Percentiles rank a stretch among this genome's conserved stretches.
phyloP scores from a whole-genome alignment of 2,888 invertebrate species.

The Phragmatobia fuliginosa region DNA sequence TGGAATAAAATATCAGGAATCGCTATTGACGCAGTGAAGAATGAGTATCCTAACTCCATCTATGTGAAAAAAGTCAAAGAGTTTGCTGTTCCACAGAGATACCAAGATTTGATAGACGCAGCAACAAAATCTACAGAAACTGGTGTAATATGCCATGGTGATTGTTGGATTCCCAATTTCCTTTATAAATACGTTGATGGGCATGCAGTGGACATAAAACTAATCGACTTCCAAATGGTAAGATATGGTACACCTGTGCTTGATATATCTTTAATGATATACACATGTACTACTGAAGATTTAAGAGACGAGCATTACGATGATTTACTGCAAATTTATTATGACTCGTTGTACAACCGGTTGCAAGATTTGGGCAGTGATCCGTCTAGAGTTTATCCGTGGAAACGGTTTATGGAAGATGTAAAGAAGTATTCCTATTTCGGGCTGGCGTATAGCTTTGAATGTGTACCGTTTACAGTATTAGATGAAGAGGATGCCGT shows the following conservation, averaged over 20 bases:
- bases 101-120: constrained; percentile 79
- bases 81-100: constrained; percentile 83
- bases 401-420: constrained; percentile 82
- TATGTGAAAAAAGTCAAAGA: constrained; percentile 86
- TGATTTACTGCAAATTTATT: constrained; percentile 86
- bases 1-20: constrained; percentile 82
- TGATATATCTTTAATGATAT: constrained; percentile 85
- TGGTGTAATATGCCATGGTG: constrained; percentile 89
- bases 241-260: constrained; percentile 86
- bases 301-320: constrained; percentile 87
- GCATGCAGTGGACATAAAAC: constrained; percentile 76
- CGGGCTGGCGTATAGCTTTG: constrained; percentile 87
- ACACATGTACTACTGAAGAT: constrained; percentile 87
- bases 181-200: constrained; percentile 78
- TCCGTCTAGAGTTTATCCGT: constrained; percentile 83
- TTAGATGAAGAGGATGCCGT: no score
- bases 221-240: constrained; percentile 91
- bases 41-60: constrained; percentile 87
- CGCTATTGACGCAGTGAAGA: constrained; percentile 88
- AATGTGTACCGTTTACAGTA: constrained; percentile 86
- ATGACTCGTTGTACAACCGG: constrained; percentile 83
- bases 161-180: constrained; percentile 92
- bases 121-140: constrained; percentile 69
- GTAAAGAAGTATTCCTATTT: constrained; percentile 85
- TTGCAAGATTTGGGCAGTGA: constrained; percentile 88